Evolutionary conservation across 2,888 invertebrate genomes (phyloP).

Genomic region (Leptogaster cylindrica): DNA sequence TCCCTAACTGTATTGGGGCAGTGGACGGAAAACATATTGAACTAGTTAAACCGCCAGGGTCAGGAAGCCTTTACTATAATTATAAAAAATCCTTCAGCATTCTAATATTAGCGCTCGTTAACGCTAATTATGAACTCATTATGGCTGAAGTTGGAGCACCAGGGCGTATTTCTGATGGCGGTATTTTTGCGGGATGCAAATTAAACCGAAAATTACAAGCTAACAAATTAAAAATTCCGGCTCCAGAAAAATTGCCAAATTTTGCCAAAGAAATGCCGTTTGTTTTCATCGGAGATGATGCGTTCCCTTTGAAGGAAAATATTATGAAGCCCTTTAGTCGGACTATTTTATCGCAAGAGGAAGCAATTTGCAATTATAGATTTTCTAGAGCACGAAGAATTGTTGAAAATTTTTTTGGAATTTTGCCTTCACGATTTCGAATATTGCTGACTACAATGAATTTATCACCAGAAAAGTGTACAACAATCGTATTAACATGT

Average conservation of each 20-base stretch:
- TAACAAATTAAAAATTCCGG: conserved; percentile 31
- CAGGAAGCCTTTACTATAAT: conserved; percentile 46
- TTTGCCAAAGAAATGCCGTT: not conserved
- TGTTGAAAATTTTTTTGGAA: not conserved
- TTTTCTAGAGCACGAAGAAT: not conserved
- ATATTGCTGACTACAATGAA: no score
- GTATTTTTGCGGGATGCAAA: conserved; percentile 1
- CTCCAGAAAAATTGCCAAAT: conserved; percentile 15
- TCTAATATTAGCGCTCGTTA: conserved; percentile 41
- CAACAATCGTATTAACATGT: not conserved
- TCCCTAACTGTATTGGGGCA: conserved; percentile 44
- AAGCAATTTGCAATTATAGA: not conserved
- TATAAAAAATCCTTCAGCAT: conserved; percentile 47
- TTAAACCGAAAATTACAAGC: not conserved
- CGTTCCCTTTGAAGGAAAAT: conserved; percentile 1
- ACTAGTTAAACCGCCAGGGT: conserved; percentile 42
- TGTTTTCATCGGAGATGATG: conserved; percentile 9
- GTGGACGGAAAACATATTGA: conserved; percentile 45
- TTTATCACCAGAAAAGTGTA: no score
- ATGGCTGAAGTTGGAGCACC: conserved; percentile 33
- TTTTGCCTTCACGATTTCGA: no score
- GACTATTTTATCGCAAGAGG: not conserved
- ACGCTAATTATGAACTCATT: conserved; percentile 41
- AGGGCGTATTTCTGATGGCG: conserved; percentile 36
- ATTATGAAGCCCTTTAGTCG: conserved; percentile 22